A percentile compares a stretch with the other conserved stretches of the same genome.
phyloP scores from a whole-genome alignment of 92 coral and sea anemone species.

The Zoanthus sansibaricus region DNA sequence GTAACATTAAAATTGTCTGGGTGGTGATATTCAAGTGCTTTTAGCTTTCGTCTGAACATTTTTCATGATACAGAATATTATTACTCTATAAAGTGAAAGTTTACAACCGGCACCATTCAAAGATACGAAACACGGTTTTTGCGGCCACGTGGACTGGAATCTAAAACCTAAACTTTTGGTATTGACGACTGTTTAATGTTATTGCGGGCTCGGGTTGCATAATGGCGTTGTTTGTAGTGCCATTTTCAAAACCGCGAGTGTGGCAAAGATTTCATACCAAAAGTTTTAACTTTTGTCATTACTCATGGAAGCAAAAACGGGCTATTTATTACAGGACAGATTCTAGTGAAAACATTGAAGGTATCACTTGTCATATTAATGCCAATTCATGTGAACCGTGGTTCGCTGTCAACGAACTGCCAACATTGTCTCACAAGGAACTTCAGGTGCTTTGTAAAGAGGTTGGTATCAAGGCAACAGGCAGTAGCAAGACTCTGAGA shows the following conservation, averaged over 20 bases:
- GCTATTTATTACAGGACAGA: neutral
- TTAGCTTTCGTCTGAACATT: constrained; percentile 89
- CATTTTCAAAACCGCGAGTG: no score
- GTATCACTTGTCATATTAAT: neutral
- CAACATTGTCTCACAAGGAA: constrained; percentile 73
- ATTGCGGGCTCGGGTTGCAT: constrained; percentile 12
- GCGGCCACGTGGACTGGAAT: constrained; percentile 46
- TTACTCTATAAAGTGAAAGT: no score
- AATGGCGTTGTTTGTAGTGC: no score
- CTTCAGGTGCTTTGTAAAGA: constrained; percentile 85
- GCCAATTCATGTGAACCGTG: constrained; percentile 43
- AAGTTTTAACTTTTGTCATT: neutral
- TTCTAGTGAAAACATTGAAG: neutral
- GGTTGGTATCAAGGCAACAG: constrained; percentile 80
- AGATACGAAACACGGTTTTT: no score
- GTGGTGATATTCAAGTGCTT: constrained; percentile 92
- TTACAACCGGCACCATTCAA: no score
- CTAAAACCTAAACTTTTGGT: neutral
- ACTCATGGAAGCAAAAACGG: neutral
- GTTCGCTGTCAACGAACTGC: constrained; percentile 72
- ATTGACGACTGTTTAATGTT: neutral
- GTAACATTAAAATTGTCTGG: constrained; percentile 78
- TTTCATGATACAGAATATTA: neutral
- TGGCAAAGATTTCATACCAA: neutral
- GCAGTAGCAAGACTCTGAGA: constrained; percentile 67